Base-by-base conservation (phyloP, 23 tunicate species). In the Oikopleura dioica region DNA sequence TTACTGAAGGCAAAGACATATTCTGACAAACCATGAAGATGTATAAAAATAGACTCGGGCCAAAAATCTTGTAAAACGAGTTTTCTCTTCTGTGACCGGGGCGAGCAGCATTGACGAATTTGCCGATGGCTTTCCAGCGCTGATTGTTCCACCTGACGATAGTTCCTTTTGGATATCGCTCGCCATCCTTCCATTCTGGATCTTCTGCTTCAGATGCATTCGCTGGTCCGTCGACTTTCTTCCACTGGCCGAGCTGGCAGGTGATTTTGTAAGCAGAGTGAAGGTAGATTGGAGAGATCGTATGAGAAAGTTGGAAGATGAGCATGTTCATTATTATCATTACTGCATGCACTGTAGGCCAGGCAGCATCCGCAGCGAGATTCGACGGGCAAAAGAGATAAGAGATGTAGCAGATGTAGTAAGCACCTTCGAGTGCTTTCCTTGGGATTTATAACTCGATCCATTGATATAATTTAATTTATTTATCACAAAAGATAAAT, bases 191-290 rank as follows among this genome's bases (percentile, higher is more conserved):
- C 72, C 72, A 63, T 2, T 2, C 2, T 12, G 26, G 2, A 31
- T 63, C 72, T n/a, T n/a, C n/a, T n/a, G n/a, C n/a, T 12, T 63
- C 72, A 63, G 33, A 21, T 23, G 72, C 2, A 2, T 2, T 28
- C 26, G 29, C 30, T 2, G 30, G 30, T 2, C 16, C 4, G 4
- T 63, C 72, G 33, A 63, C 26, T 24, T 28, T 24, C 33, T 63
- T 63, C 72, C 72, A 63, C 26, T 24, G 2, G 16, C 72, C 72
- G 33, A 63, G 72, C 26, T 63, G 72, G 26, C 16, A 12, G 2
- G 72, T 2, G 5, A 31, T 63, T 63, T 63, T 63, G 72, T 63
- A 31, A 24, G 72, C 72, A 63, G 72, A 23, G 33, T 63, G 72
- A 5, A 63, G 33, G 26, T 63, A 63, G 33, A 63, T 23, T 2